phyloP scores from a whole-genome alignment of 2,888 invertebrate species.

The Smittia aterrima region DNA sequence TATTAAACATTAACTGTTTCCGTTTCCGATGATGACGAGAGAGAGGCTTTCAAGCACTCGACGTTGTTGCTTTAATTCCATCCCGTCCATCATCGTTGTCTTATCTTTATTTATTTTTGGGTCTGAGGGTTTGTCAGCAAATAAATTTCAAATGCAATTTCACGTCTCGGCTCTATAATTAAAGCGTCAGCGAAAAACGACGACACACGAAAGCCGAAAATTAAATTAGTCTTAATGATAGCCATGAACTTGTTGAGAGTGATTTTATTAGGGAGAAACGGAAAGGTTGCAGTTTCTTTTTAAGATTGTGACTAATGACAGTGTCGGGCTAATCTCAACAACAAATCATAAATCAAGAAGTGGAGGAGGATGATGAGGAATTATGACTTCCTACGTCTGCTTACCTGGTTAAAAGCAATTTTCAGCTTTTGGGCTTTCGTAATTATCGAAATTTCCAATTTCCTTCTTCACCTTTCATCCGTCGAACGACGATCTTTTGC shows the following conservation, averaged over 20 bases:
- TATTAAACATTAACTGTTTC: conserved; percentile 31
- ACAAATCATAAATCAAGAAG: conserved; percentile 26
- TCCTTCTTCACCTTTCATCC: not conserved
- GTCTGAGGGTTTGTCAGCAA: not conserved
- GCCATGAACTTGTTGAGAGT: conserved; percentile 24
- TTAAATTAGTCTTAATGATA: conserved; percentile 26
- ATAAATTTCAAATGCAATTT: conserved; percentile 10
- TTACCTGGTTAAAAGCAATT: not conserved
- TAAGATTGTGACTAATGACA: no score
- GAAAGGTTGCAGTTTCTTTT: not conserved
- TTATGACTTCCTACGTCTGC: not conserved
- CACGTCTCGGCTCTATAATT: not conserved
- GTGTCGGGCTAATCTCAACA: conserved; percentile 1
- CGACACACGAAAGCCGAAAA: conserved; percentile 5
- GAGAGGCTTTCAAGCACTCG: no score
- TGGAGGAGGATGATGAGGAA: not conserved
- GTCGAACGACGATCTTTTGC: not conserved
- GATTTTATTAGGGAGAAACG: not conserved
- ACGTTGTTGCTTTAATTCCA: not conserved
- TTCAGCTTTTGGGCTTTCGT: not conserved
- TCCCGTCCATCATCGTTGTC: not conserved
- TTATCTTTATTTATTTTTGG: not conserved
- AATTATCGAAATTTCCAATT: not conserved
- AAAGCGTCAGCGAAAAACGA: conserved; percentile 14
- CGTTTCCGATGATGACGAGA: not conserved